Percentiles rank a stretch among this genome's conserved stretches.
Evolutionary conservation across 1,140 invertebrate genomes (phyloP).

Genomic region (Zaprionus inermis): DNA sequence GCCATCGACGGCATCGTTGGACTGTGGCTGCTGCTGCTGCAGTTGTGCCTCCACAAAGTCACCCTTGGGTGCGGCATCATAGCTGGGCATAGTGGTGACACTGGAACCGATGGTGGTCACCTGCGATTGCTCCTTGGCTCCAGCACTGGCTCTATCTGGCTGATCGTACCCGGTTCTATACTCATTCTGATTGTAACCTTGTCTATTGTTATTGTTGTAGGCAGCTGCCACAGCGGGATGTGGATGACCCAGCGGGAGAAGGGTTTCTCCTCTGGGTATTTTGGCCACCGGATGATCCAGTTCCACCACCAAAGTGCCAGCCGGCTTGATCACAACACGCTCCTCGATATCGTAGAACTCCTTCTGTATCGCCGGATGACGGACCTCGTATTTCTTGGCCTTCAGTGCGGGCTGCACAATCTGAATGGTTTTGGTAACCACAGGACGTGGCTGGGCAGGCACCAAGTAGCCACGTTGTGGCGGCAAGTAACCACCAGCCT

Average conservation of each 20-base stretch:
- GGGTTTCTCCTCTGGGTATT: constrained; percentile 85
- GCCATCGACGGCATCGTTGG: constrained; percentile 53
- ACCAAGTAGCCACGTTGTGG: constrained; percentile 57
- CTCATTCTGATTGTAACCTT: constrained; percentile 59
- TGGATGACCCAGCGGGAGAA: constrained; percentile 74
- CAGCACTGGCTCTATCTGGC: background rate
- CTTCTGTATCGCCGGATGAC: constrained; percentile 88
- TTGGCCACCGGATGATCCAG: constrained; percentile 87
- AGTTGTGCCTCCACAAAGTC: constrained; percentile 70
- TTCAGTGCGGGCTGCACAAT: constrained; percentile 79
- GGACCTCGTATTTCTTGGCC: constrained; percentile 85
- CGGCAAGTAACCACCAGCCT: constrained; percentile 58
- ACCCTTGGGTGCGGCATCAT: constrained; percentile 65
- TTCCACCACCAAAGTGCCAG: constrained; percentile 87
- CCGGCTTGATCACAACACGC: constrained; percentile 87
- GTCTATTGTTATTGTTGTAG: constrained; percentile 56
- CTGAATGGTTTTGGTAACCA: constrained; percentile 81
- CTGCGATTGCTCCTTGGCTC: constrained; percentile 55
- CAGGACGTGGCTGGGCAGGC: constrained; percentile 46
- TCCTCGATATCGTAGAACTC: constrained; percentile 89
- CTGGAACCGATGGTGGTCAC: constrained; percentile 67
- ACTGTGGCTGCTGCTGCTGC: constrained; percentile 50
- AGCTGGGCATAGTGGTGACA: constrained; percentile 73
- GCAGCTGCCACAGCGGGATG: constrained; percentile 76
- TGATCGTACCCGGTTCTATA: constrained; percentile 56